These are phyloP conservation scores for Prolemur simus DNA, from an alignment of 2,113 vertebrate species.

Conservation along the genomic window DNA sequence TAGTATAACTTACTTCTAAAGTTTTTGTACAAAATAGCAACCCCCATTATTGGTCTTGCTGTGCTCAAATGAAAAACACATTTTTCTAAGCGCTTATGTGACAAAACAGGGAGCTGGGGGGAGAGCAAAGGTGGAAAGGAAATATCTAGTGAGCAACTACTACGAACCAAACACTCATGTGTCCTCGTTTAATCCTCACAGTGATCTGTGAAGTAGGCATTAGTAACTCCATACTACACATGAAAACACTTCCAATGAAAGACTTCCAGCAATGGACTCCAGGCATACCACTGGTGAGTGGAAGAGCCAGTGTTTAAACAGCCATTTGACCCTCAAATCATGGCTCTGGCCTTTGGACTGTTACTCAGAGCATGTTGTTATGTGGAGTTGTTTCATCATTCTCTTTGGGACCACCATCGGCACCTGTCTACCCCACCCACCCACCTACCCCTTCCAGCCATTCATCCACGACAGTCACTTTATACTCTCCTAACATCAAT, in stretches of 20 bases:
- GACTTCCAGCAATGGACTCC: not conserved
- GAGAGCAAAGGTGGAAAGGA: not conserved
- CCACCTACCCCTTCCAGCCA: not conserved
- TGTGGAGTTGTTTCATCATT: not conserved
- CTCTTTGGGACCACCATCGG: not conserved
- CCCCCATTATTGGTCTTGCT: not conserved
- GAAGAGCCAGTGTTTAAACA: not conserved
- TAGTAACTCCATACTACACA: too few relatives aligned
- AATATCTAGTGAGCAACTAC: not conserved
- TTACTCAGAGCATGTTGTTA: not conserved
- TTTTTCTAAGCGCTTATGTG: not conserved
- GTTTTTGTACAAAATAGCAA: not conserved
- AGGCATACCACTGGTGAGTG: not conserved
- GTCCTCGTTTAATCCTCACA: not conserved
- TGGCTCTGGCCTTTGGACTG: not conserved
- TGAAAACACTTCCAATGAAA: not conserved
- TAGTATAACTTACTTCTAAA: not conserved
- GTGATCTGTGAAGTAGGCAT: not conserved
- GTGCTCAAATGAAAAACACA: not conserved
- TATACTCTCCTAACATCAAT: not conserved
- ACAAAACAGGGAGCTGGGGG: not conserved
- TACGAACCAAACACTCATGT: not conserved
- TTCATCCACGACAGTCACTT: not conserved
- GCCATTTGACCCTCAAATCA: not conserved
- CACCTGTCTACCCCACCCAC: not conserved